Conservation (phyloP, 2,888 invertebrate species). For the Anthophora plumipes region DNA sequence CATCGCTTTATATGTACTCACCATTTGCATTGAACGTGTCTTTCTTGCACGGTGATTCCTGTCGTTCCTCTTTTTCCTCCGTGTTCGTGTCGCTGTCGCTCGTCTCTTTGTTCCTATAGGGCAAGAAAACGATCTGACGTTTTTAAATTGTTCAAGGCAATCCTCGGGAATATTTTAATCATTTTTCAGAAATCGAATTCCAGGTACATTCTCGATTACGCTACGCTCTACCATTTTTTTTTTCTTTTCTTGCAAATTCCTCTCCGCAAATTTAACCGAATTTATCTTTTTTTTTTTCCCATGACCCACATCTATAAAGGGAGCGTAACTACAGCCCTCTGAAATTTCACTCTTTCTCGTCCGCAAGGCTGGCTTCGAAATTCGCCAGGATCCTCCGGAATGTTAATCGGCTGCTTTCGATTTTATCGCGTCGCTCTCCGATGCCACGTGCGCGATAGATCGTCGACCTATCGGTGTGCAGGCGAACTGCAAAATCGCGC, state of each 20-base stretch:
- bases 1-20: constrained; percentile 56
- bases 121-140: neutral
- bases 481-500: too few relatives aligned
- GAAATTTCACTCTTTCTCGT: constrained; percentile 31
- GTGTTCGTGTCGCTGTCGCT: constrained; percentile 53
- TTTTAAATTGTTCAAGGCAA: neutral
- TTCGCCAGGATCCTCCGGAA: constrained; percentile 9
- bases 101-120: constrained; percentile 68
- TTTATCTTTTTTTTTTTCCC: constrained; percentile 68
- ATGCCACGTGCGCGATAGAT: neutral
- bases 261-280: constrained; percentile 59
- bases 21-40: constrained; percentile 65
- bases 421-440: neutral
- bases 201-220: too few relatives aligned
- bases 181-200: neutral
- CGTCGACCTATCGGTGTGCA: neutral
- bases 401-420: constrained; percentile 22
- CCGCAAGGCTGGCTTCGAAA: constrained; percentile 1
- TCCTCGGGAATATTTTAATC: neutral
- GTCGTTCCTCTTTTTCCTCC: constrained; percentile 17
- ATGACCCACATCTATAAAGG: constrained; percentile 57
- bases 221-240: too few relatives aligned
- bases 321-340: constrained; percentile 22
- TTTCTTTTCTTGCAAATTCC: neutral
- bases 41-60: constrained; percentile 60